These are phyloP conservation scores for Cyclina sinensis DNA, from an alignment of 1,140 invertebrate species.

Conservation along the genomic window DNA sequence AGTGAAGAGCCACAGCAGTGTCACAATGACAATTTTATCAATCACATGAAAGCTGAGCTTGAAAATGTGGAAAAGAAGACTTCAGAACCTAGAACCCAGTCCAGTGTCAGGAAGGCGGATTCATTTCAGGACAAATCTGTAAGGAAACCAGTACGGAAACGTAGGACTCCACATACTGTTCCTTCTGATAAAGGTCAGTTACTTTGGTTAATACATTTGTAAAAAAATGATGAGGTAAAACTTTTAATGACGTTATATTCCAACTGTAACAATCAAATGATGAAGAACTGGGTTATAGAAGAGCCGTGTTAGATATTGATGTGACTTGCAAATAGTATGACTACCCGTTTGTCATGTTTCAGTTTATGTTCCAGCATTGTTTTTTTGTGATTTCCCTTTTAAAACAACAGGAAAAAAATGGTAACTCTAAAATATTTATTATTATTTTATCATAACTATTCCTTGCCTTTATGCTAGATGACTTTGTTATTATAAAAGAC, in stretches of 20 bases:
- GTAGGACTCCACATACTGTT: background rate
- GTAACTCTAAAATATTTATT: too few relatives aligned
- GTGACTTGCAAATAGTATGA: background rate
- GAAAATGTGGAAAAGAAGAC: background rate
- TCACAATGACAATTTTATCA: background rate
- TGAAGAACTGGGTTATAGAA: background rate
- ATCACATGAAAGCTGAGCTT: conserved; percentile 24
- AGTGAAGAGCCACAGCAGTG: background rate
- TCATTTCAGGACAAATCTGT: conserved; percentile 16
- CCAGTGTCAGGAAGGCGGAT: background rate
- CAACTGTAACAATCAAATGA: background rate
- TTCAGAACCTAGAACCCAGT: background rate
- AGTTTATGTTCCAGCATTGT: too few relatives aligned
- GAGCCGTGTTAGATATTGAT: background rate
- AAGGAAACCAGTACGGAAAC: background rate
- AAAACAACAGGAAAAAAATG: too few relatives aligned
- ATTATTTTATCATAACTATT: too few relatives aligned
- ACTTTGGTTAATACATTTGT: background rate
- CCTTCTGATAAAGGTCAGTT: conserved; percentile 38
- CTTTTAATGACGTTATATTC: background rate
- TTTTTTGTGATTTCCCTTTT: too few relatives aligned
- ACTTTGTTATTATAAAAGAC: too few relatives aligned
- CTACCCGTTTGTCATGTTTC: too few relatives aligned
- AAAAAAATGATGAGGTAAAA: background rate
- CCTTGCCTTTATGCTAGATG: too few relatives aligned